Conservation (phyloP, 2,888 invertebrate genomes). For the Tiliacea citrago region DNA sequence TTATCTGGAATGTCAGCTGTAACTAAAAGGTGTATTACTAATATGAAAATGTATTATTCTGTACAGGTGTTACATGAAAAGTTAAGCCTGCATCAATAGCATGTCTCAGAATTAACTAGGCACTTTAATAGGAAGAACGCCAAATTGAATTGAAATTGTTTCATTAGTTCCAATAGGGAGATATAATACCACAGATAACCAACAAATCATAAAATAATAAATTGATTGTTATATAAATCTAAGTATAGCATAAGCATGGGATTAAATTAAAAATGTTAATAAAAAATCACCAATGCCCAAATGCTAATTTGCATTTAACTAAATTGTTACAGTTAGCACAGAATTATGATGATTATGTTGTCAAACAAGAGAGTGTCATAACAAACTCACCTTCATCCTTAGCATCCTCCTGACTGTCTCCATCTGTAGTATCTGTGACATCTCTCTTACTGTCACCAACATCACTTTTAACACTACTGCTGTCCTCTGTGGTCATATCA, state of each 20-base stretch:
- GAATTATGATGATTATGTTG: neutral
- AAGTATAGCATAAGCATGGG: too few relatives aligned
- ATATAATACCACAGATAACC: neutral
- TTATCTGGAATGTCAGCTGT: slow-evolving; percentile 36
- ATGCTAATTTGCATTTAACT: neutral
- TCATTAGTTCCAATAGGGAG: neutral
- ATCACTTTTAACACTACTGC: slow-evolving; percentile 71
- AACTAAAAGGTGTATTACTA: slow-evolving; percentile 10
- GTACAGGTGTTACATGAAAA: neutral
- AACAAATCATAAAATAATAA: neutral
- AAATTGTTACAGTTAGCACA: neutral
- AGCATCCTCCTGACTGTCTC: slow-evolving; percentile 62
- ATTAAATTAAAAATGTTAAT: too few relatives aligned
- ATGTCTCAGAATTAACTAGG: neutral
- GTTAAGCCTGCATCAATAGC: neutral
- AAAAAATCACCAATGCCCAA: neutral
- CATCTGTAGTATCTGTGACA: slow-evolving; percentile 63
- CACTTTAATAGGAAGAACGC: neutral
- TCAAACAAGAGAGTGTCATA: neutral
- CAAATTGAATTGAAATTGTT: neutral
- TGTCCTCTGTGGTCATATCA: slow-evolving; percentile 73
- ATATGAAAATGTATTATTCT: neutral
- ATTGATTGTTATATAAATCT: neutral
- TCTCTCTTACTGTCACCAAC: slow-evolving; percentile 60
- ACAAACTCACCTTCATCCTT: slow-evolving; percentile 69